A percentile compares a stretch with the other conserved stretches of the same genome.
Evolutionary conservation across 2,113 vertebrate species (phyloP).

Genomic region (Percina caprodes): DNA sequence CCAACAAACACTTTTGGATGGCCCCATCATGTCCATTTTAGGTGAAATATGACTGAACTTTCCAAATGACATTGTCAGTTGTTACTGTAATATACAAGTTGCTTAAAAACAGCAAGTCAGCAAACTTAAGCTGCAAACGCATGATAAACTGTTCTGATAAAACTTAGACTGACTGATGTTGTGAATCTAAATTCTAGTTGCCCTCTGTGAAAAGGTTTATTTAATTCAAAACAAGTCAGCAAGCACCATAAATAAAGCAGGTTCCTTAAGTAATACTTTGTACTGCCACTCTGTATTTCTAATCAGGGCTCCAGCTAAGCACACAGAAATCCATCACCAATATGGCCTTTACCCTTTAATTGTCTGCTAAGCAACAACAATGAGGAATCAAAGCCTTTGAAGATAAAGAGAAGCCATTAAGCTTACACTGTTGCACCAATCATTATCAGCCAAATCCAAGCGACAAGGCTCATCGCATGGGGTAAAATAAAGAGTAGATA

Average conservation of each 20-base stretch:
- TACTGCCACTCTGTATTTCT: constrained; percentile 32
- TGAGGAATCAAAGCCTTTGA: constrained; percentile 77
- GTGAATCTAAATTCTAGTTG: neutral
- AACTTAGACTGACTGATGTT: neutral
- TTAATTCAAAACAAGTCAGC: constrained; percentile 11
- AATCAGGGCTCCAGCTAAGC: constrained; percentile 39
- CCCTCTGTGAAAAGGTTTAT: neutral
- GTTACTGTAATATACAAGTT: neutral
- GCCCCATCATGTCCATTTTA: neutral
- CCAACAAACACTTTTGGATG: neutral
- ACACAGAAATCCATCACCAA: constrained; percentile 65
- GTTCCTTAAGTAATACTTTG: constrained; percentile 5
- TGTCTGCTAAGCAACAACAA: constrained; percentile 79
- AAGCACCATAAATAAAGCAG: neutral
- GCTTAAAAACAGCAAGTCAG: neutral
- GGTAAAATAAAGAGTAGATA: constrained; percentile 79
- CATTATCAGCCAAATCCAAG: constrained; percentile 79
- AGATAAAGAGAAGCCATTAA: constrained; percentile 83
- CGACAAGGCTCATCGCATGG: constrained; percentile 70
- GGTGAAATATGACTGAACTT: neutral
- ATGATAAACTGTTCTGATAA: neutral
- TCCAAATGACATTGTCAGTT: neutral
- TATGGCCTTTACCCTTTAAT: constrained; percentile 69
- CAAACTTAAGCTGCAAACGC: neutral
- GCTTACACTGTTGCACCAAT: constrained; percentile 74